A percentile compares a stretch with the other conserved stretches of the same genome.
These are phyloP conservation scores for Leptarthrus brevirostris DNA, from an alignment of 2,888 invertebrate genomes.

Conservation along the genomic window DNA sequence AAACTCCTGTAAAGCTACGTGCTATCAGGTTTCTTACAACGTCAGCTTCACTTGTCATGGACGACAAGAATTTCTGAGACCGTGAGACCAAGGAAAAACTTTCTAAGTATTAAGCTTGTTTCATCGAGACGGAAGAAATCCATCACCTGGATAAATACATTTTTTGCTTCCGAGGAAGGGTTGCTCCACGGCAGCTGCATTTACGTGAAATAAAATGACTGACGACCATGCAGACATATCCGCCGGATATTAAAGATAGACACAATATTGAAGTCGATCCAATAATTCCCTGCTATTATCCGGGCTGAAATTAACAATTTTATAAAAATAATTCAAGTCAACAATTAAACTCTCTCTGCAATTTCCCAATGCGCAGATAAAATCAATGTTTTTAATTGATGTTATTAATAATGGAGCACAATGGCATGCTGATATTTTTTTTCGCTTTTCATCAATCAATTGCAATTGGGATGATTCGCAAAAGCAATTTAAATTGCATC, in stretches of 20 bases:
- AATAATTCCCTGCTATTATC: background rate
- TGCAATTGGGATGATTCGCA: too few relatives aligned
- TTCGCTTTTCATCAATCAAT: too few relatives aligned
- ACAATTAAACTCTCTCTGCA: too few relatives aligned
- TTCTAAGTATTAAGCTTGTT: slow-evolving; percentile 47
- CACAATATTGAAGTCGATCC: slow-evolving; percentile 7
- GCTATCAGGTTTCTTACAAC: slow-evolving; percentile 35
- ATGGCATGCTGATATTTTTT: too few relatives aligned
- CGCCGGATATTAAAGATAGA: slow-evolving; percentile 41
- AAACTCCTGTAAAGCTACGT: slow-evolving; percentile 20
- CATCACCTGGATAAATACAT: slow-evolving; percentile 51
- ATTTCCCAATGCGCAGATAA: background rate
- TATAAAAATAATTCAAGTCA: background rate
- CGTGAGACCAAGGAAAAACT: slow-evolving; percentile 2
- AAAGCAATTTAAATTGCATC: too few relatives aligned
- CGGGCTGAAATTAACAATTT: background rate
- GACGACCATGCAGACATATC: background rate
- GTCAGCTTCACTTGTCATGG: slow-evolving; percentile 41
- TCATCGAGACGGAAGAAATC: slow-evolving; percentile 52
- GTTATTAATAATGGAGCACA: background rate
- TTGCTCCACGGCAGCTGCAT: slow-evolving; percentile 21
- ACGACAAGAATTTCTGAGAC: slow-evolving; percentile 17
- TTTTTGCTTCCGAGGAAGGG: slow-evolving; percentile 16
- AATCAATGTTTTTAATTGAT: background rate
- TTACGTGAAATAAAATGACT: background rate